Conservation (phyloP, 2,888 invertebrate genomes). For the Coelinius sp. region DNA sequence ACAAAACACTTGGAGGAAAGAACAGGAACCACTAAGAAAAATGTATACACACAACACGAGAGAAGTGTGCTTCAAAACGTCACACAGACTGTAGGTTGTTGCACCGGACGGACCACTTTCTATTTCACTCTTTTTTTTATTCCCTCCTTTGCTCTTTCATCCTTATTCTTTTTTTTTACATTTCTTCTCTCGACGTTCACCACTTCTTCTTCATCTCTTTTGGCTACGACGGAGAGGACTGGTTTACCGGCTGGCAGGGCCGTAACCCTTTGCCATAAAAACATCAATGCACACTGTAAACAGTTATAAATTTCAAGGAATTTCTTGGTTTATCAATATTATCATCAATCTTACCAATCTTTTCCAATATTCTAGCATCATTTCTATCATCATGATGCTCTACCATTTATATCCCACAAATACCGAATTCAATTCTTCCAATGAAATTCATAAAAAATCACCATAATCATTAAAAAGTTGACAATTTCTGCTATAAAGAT, state of each 20-base stretch:
- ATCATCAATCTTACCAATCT: background rate
- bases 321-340: background rate
- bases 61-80: conserved; percentile 45
- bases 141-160: conserved; percentile 45
- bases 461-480: too few species aligned
- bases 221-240: conserved; percentile 49
- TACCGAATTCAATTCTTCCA: too few species aligned
- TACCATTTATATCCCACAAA: too few species aligned
- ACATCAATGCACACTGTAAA: background rate
- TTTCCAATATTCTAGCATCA: background rate
- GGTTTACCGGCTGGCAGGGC: conserved; percentile 57
- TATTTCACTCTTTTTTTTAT: conserved; percentile 62
- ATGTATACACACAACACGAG: conserved; percentile 38
- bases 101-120: conserved; percentile 70
- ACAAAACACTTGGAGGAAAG: conserved; percentile 41
- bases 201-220: conserved; percentile 39
- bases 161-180: conserved; percentile 34
- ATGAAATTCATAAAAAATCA: too few species aligned
- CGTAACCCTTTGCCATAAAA: conserved; percentile 44
- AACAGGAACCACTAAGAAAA: conserved; percentile 56
- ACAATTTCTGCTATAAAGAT: too few species aligned
- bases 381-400: too few species aligned
- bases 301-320: background rate
- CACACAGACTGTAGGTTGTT: conserved; percentile 59
- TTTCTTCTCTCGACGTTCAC: conserved; percentile 31